Evolutionary conservation across 2,113 vertebrate species (phyloP), one percentile per base, ranked within the genome.

Genomic region (Lagopus muta): DNA sequence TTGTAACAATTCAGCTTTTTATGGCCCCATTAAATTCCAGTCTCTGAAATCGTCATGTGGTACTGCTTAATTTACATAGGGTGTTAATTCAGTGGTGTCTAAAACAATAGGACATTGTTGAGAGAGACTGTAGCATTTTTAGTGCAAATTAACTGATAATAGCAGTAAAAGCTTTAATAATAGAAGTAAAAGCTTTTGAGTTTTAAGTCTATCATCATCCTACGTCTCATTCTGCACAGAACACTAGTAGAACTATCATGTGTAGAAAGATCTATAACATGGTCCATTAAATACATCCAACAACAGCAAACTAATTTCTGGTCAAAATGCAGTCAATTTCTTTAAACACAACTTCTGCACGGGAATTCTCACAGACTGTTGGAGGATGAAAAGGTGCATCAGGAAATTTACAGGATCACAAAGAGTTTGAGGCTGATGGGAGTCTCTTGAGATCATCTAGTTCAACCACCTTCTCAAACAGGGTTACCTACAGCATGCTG

Each of bases 21-120:
- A 66, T 32, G n/a, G 45, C 10, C 20, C 40, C 1, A 0, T 40
- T 60, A 82, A 65, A 48, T 64, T 76, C 48, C 72, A 1, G 0
- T 52, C 16, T 22, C 34, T 82, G 34, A 52, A 84, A 89, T 64
- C 16, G 60, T 18, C 34, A 60, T 3, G 32, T 1, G 2, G 19
- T 16, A 74, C 18, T 71, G 13, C 45, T 50, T 74, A 28, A 90
- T 61, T 85, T 79, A 76, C 43, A 62, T 18, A 27, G 36, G 18
- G 20, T 60, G 78, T 20, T n/a, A 65, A 75, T 25, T 78, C 28
- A 77, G 13, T 4, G 5, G 22, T 55, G 10, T 47, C 66, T 85
- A 69, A 73, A 85, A 54, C 42, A 71, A 67, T 2, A 57, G 4
- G 15, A 55, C 30, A 11, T 85, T 69, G 18, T 28, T 86, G 36